Conservation (phyloP, 2,888 invertebrate genomes). For the Rhagonycha fulva region DNA sequence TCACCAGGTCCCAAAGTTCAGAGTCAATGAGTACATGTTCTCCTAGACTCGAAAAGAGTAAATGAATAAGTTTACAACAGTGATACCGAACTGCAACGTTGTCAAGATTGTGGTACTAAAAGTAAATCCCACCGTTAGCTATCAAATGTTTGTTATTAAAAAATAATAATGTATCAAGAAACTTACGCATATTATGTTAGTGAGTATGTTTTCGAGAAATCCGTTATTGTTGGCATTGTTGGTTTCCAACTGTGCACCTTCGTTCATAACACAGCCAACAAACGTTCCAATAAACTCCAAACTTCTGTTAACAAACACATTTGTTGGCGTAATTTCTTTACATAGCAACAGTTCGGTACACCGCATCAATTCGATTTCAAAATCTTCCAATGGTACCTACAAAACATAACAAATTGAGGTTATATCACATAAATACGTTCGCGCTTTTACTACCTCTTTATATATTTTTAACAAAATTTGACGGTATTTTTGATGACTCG, state of each 20-base stretch:
- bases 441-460: slow-evolving; percentile 16
- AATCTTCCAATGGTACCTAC: slow-evolving; percentile 16
- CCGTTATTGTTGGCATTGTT: neutral
- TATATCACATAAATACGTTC: neutral
- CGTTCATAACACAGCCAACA: neutral
- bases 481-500: slow-evolving; percentile 21
- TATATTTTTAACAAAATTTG: slow-evolving; percentile 19
- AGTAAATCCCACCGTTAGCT: neutral
- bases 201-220: slow-evolving; percentile 17
- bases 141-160: neutral
- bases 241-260: neutral
- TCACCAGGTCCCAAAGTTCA: slow-evolving; percentile 58
- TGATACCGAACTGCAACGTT: slow-evolving; percentile 57
- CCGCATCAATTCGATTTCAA: slow-evolving; percentile 25
- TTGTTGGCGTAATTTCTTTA: slow-evolving; percentile 7
- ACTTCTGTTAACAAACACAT: slow-evolving; percentile 8
- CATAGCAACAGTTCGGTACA: slow-evolving; percentile 10
- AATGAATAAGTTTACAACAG: slow-evolving; percentile 60
- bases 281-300: slow-evolving; percentile 16
- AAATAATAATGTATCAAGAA: neutral
- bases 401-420: slow-evolving; percentile 3
- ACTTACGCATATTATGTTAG: slow-evolving; percentile 19
- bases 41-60: slow-evolving; percentile 59
- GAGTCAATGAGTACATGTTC: slow-evolving; percentile 61
- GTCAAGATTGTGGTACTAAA: slow-evolving; percentile 49